Evolutionary conservation across 2,888 invertebrate species (phyloP).

Genomic region (Cosmia trapezina): DNA sequence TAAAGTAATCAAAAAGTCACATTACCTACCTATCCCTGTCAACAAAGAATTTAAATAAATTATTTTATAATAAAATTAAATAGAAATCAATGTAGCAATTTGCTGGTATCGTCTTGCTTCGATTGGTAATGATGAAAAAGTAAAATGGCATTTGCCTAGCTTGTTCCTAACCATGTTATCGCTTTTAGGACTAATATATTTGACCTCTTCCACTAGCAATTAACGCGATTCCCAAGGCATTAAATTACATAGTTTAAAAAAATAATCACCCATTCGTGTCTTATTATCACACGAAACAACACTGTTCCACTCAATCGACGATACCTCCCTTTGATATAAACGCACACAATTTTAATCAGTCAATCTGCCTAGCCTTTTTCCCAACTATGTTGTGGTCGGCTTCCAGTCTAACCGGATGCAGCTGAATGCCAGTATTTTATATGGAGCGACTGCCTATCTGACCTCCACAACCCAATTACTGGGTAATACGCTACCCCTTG

Average conservation of each 20-base stretch:
- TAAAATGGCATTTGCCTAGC: neutral
- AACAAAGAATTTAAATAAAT: slow-evolving; percentile 34
- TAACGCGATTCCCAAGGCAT: too few species aligned
- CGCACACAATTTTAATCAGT: too few species aligned
- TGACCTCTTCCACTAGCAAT: too few species aligned
- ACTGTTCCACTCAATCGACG: neutral
- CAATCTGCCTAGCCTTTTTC: too few species aligned
- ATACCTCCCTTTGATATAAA: neutral
- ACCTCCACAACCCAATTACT: too few species aligned
- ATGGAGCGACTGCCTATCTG: too few species aligned
- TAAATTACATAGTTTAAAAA: neutral
- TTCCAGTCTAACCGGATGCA: too few species aligned
- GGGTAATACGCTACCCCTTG: too few species aligned
- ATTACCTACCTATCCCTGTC: slow-evolving; percentile 41
- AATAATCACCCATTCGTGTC: neutral
- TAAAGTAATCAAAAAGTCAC: slow-evolving; percentile 36
- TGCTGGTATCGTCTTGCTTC: slow-evolving; percentile 2
- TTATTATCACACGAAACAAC: neutral
- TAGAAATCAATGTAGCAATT: slow-evolving; percentile 8
- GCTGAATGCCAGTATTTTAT: too few species aligned
- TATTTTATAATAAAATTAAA: slow-evolving; percentile 19
- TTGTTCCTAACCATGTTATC: neutral
- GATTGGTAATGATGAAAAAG: neutral
- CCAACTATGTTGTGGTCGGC: too few species aligned
- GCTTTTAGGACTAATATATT: neutral